Base-by-base conservation (phyloP, 2,113 vertebrate genomes). In the Thalassarche chlororhynchos region DNA sequence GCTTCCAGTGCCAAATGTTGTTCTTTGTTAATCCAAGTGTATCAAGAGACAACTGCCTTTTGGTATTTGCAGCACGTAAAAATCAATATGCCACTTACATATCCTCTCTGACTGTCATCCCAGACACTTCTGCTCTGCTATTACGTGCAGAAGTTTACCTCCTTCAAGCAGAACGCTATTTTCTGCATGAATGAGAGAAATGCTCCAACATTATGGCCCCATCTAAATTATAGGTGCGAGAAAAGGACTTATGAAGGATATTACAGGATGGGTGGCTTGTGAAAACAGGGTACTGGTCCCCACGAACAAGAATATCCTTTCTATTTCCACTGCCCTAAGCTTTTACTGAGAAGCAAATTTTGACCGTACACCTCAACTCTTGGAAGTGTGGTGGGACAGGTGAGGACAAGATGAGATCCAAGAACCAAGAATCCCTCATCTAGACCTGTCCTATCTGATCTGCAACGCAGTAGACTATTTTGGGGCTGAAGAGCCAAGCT, bases 51-150 rank as follows among this genome's bases (percentile, higher is more conserved):
- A 65, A 26, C 36, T 17, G 47, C 81, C 38, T 91, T 74, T 91
- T 90, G 55, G 89, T 91, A 31, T 96, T 88, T 96, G 75, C 55
- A 54, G 91, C 91, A 91, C 0, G 1, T 87, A 91, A 92, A 96
- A 91, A 76, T 82, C 87, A 87, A 64, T 87, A 55, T 84, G 74
- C 74, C 24, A 6, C 77, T 95, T 82, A 66, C 51, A 12, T 24
- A 55, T 78, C 70, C 61, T 55, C 64, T 75, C 60, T 86, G 82
- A 54, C 69, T 90, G 72, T 79, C 80, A 89, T 36, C 71, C 62
- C 80, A 81, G 93, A 57, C 93, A 74, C 32, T 90, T 69, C 71
- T 90, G 58, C 76, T 89, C 84, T 90, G 79, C 84, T 91, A n/a
- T 86, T 89, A 71, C 2, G 2, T 64, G 71, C 83, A 86, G 62